Conservation (phyloP, 2,113 vertebrate genomes). For the Tragelaphus buxtoni region DNA sequence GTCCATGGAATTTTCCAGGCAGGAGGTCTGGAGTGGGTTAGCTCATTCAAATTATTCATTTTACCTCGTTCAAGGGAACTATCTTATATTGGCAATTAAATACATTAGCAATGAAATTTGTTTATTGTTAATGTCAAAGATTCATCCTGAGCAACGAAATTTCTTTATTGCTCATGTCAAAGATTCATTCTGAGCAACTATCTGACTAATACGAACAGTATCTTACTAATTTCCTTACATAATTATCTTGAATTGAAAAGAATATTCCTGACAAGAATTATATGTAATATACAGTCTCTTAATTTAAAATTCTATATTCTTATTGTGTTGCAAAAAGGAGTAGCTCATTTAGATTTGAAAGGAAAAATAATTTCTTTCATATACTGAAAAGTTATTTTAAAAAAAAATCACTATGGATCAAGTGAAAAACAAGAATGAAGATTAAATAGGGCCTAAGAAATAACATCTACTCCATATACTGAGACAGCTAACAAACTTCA, state of each 20-base stretch:
- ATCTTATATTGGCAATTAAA: not conserved
- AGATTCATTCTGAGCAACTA: not conserved
- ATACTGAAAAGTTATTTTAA: not conserved
- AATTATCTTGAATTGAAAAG: constrained; percentile 41
- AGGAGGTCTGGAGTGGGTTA: not conserved
- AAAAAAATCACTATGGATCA: not conserved
- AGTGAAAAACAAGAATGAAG: not conserved
- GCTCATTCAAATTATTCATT: not conserved
- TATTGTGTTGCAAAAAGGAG: not conserved
- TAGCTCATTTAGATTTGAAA: not conserved
- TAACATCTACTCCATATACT: not conserved
- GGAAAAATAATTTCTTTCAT: not conserved
- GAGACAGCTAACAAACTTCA: not conserved
- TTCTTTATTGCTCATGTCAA: not conserved
- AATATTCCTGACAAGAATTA: constrained; percentile 1
- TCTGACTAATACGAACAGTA: not conserved
- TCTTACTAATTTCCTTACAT: not conserved
- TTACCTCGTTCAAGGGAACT: not conserved
- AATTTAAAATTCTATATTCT: not conserved
- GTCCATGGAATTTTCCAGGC: not conserved
- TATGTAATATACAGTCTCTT: not conserved
- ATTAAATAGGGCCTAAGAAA: not conserved
- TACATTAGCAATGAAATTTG: not conserved
- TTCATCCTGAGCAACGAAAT: not conserved
- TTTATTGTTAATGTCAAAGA: not conserved